phyloP scores from a whole-genome alignment of 2,797 vertebrate genomes.

The Cossypha caffra region DNA sequence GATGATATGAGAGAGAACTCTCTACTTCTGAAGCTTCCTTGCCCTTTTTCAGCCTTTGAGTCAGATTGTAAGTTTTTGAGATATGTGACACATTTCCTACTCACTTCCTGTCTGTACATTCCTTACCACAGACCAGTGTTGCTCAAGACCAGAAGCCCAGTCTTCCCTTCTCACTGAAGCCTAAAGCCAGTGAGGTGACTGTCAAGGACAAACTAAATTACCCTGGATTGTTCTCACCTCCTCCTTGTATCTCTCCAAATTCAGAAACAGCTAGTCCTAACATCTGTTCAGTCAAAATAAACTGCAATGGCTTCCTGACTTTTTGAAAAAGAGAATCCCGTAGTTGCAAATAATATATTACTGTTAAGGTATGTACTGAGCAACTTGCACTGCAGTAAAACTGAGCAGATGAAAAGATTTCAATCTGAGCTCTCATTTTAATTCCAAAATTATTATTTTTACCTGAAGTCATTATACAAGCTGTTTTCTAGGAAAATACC shows the following conservation, averaged over 20 bases:
- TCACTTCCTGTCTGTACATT: neutral
- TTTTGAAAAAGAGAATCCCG: neutral
- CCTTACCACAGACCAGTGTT: neutral
- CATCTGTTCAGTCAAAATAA: neutral
- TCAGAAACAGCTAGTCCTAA: neutral
- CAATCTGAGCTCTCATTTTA: neutral
- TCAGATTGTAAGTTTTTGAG: neutral
- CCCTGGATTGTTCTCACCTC: neutral
- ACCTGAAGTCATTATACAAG: neutral
- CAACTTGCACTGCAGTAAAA: neutral
- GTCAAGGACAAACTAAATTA: neutral
- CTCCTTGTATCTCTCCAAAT: neutral
- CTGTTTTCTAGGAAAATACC: neutral
- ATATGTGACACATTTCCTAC: neutral
- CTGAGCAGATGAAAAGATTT: neutral
- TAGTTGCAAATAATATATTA: neutral
- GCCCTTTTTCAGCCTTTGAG: neutral
- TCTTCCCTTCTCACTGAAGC: neutral
- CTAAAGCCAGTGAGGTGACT: neutral
- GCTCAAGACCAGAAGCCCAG: neutral
- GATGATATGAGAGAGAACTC: neutral
- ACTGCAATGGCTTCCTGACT: neutral
- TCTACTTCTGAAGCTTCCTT: neutral
- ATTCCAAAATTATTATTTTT: constrained; percentile 3
- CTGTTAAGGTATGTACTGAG: neutral